Conservation (phyloP, 2,113 vertebrate genomes). For the Trogon surrucura region DNA sequence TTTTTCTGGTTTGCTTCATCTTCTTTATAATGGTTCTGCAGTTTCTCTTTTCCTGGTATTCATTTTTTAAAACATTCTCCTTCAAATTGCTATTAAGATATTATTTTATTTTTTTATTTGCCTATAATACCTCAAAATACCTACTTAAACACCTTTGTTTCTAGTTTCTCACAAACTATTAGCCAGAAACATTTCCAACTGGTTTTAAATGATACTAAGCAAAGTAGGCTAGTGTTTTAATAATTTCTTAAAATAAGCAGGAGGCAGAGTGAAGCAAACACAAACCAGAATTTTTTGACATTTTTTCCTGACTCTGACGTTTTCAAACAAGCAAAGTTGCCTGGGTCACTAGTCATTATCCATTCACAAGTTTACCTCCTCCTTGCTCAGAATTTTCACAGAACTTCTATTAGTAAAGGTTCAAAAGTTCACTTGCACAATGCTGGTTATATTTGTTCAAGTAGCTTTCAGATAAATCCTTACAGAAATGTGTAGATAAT, state of each 20-base stretch:
- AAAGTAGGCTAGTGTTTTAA: background rate
- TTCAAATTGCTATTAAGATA: background rate
- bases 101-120: background rate
- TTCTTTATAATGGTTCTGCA: background rate
- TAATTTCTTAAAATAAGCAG: background rate
- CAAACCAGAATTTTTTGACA: background rate
- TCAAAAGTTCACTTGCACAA: background rate
- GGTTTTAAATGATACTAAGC: background rate
- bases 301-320: background rate
- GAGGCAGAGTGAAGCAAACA: background rate
- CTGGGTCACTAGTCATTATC: background rate
- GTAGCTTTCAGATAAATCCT: background rate
- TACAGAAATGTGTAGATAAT: background rate
- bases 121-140: background rate
- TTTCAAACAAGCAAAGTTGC: background rate
- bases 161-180: background rate
- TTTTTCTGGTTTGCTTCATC: background rate
- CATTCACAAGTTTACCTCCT: background rate
- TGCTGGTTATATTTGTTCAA: background rate
- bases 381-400: background rate
- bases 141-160: background rate
- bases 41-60: fast-evolving
- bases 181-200: background rate
- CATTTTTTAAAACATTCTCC: background rate
- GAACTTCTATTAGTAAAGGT: background rate